Evolutionary conservation across 2,113 vertebrate genomes (phyloP).

Genomic region (Caloenas nicobarica): DNA sequence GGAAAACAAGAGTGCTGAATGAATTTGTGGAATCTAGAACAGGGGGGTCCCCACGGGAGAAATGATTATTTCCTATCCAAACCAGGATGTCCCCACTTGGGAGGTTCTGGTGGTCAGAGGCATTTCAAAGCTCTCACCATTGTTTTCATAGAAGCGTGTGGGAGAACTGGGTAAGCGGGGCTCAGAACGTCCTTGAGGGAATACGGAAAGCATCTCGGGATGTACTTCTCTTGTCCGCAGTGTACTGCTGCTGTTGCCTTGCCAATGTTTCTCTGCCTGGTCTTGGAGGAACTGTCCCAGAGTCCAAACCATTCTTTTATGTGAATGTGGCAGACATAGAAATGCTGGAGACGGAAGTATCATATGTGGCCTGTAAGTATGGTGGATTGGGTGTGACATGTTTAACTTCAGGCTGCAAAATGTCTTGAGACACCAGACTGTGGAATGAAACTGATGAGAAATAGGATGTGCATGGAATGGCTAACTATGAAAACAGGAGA

Average conservation of each 20-base stretch:
- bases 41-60: not conserved
- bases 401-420: constrained; percentile 4
- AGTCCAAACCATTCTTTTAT: constrained; percentile 96
- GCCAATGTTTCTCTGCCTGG: constrained; percentile 93
- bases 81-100: not conserved
- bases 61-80: not conserved
- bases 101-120: not conserved
- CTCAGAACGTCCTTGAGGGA: not conserved
- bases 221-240: constrained; percentile 57
- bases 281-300: constrained; percentile 87
- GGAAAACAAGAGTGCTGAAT: not conserved
- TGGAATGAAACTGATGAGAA: not conserved
- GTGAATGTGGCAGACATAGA: constrained; percentile 95
- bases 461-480: not conserved
- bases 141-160: not conserved
- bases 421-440: not conserved
- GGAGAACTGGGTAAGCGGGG: not conserved
- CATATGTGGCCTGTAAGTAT: constrained; percentile 96
- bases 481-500: not conserved
- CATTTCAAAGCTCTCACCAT: not conserved
- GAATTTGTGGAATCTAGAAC: not conserved
- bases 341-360: constrained; percentile 90
- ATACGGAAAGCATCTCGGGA: not conserved
- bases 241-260: constrained; percentile 97
- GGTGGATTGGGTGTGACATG: not conserved